A percentile compares a stretch with the other conserved stretches of the same genome.
Conservation (phyloP, 2,888 invertebrate species). For the Emmelina monodactyla region DNA sequence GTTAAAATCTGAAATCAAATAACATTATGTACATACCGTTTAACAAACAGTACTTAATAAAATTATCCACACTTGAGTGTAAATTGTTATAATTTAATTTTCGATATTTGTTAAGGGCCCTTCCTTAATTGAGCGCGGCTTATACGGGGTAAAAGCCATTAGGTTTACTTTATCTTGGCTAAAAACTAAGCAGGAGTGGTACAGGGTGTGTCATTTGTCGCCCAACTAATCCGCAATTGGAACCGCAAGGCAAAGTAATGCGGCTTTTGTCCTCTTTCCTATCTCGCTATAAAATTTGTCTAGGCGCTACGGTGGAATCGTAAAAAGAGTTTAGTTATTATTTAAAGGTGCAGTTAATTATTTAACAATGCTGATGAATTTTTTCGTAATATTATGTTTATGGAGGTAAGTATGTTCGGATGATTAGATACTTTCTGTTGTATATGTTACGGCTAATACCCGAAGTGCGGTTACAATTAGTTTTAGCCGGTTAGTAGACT, state of each 20-base stretch:
- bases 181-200: constrained; percentile 35
- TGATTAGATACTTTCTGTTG: too few species aligned
- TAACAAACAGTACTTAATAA: background rate
- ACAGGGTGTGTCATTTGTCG: constrained; percentile 36
- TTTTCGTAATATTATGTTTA: too few species aligned
- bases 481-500: too few species aligned
- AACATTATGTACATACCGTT: too few species aligned
- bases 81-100: background rate
- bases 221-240: constrained; percentile 47
- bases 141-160: constrained; percentile 36
- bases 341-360: too few species aligned
- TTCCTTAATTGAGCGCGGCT: constrained; percentile 10
- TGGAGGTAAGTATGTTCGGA: too few species aligned
- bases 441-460: too few species aligned
- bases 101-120: background rate
- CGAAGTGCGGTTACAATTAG: too few species aligned
- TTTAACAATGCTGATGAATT: too few species aligned
- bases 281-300: constrained; percentile 60
- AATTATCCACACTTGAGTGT: constrained; percentile 1
- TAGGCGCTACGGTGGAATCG: constrained; percentile 52
- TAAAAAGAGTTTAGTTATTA: too few species aligned
- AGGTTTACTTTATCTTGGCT: constrained; percentile 44
- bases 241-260: constrained; percentile 42
- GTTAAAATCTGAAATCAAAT: too few species aligned
- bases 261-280: constrained; percentile 57